Base-by-base conservation (phyloP, 2,888 invertebrate genomes). In the Lobophora halterata region DNA sequence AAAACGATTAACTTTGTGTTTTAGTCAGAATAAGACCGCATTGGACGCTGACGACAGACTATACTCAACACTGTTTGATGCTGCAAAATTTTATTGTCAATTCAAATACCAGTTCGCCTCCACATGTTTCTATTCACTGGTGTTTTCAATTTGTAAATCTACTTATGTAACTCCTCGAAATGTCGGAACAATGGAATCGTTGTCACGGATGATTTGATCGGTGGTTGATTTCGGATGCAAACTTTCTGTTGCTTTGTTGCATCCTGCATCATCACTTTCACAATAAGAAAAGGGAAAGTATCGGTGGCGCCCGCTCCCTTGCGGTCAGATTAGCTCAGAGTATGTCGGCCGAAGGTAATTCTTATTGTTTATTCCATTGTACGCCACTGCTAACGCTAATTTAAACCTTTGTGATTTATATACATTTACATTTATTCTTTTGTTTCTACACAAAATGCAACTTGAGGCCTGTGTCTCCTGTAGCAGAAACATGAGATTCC, bases 251-350 rank as follows among this genome's bases (percentile, higher is more conserved):
- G 68, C 71, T 73, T 71, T 72, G 75, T 82, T 77, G 71, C 70
- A 75, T 61, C 71, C 67, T 68, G 71, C 74, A 80, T 85, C 81
- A 81, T 82, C 85, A 79, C 86, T 87, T 87, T 86, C 86, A 80
- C 86, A 70, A 79, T 71, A 78, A 76, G 76, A 81, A 85, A 86
- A 83, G 81, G 80, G 86, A 86, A 87, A 86, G 85, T 80, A 52
- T 61, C 46, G 47, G 61, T 75, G 75, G 76, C 73, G 78, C 72
- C 66, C 77, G 76, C 65, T 83, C 85, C 86, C 87, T 86, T 86
- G 86, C 78, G 85, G 82, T 85, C 77, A 79, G 81, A 78, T 81
- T 71, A 72, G 61, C 71, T 70, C 65, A 58, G 70, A 61, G 75
- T 73, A 75, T n/a, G n/a, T 80, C 69, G 73, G 65, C 70, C 73